Percentiles rank a stretch among this genome's conserved stretches.
These are phyloP conservation scores for Prionace glauca DNA, from an alignment of 2,797 vertebrate species.

Conservation along the genomic window DNA sequence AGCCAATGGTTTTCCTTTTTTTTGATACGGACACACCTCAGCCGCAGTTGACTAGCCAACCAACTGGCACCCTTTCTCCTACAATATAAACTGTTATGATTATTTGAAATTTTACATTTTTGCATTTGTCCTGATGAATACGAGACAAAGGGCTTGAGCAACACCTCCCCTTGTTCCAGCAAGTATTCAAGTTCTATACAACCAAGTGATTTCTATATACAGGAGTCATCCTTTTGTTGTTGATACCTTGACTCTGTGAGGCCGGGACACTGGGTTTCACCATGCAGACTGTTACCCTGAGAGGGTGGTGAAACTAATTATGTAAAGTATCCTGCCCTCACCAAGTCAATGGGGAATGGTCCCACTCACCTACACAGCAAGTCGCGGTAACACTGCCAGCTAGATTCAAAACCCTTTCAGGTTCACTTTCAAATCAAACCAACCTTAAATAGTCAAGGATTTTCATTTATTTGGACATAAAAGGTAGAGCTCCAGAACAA, in stretches of 20 bases:
- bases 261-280: not conserved
- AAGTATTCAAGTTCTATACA: not conserved
- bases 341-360: not conserved
- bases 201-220: not conserved
- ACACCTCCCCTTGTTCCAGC: not conserved
- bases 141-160: not conserved
- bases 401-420: not conserved
- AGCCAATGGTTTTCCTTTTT: not conserved
- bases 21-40: not conserved
- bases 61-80: not conserved
- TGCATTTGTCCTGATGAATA: not conserved
- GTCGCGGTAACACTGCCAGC: not conserved
- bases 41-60: not conserved
- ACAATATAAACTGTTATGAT: not conserved
- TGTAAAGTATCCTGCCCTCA: not conserved
- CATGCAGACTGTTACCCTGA: not conserved
- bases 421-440: not conserved
- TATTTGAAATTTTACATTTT: not conserved
- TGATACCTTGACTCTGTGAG: not conserved
- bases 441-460: not conserved
- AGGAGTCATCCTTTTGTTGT: not conserved
- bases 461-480: constrained; percentile 30
- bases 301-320: too few species aligned
- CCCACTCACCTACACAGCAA: not conserved
- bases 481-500: constrained; percentile 27